These are phyloP conservation scores for Drosophila funebris DNA, from an alignment of 1,140 invertebrate species.

Conservation along the genomic window DNA sequence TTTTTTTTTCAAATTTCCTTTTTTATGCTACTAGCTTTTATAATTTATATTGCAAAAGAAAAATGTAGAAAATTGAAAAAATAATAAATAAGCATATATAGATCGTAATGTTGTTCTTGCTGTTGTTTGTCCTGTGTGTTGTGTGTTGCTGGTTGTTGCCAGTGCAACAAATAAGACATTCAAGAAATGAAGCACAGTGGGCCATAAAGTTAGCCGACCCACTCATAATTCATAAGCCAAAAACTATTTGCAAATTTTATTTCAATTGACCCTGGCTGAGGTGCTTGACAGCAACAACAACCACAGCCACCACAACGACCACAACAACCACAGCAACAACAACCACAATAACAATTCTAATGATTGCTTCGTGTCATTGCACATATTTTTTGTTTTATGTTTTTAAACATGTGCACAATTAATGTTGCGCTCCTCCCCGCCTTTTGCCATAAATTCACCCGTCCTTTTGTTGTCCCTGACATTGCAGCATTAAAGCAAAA, in stretches of 20 bases:
- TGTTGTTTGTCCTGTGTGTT: not conserved
- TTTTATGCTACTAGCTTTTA: conserved; percentile 62
- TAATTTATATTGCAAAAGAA: conserved; percentile 61
- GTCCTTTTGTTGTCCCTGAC: conserved; percentile 61
- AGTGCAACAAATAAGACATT: conserved; percentile 50
- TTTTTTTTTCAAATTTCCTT: not conserved
- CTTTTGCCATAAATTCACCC: conserved; percentile 64
- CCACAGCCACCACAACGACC: conserved; percentile 3
- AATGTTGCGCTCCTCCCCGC: conserved; percentile 41
- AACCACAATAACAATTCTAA: conserved; percentile 27
- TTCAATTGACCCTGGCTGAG: conserved; percentile 61
- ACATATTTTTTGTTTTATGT: conserved; percentile 59
- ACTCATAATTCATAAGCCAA: conserved; percentile 69
- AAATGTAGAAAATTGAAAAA: conserved; percentile 39
- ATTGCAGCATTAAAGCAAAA: conserved; percentile 55
- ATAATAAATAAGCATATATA: no score
- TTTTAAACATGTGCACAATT: conserved; percentile 69
- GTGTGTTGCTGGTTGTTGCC: no score
- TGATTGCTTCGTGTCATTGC: conserved; percentile 39
- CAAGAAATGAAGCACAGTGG: conserved; percentile 52
- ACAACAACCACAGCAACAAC: conserved; percentile 11
- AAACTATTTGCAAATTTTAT: conserved; percentile 56
- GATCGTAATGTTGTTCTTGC: conserved; percentile 16
- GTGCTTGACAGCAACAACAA: conserved; percentile 65
- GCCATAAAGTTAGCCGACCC: conserved; percentile 59